These are phyloP conservation scores for Geodia barretti DNA, from an alignment of 37 sponge, comb jelly and placozoan genomes.

Conservation along the genomic window DNA sequence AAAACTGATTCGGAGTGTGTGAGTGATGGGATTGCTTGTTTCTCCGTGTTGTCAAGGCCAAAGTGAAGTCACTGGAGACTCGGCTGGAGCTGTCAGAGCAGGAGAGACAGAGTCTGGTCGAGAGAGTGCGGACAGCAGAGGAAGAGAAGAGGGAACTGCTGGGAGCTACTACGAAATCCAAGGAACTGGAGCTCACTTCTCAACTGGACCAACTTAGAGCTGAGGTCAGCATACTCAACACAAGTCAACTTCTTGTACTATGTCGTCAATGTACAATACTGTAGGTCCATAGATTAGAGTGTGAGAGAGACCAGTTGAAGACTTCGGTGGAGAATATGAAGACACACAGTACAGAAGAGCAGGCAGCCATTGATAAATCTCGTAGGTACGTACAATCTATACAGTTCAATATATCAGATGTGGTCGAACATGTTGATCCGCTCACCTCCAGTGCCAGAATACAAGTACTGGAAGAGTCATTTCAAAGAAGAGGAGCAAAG, in stretches of 20 bases:
- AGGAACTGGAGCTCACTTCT: neutral
- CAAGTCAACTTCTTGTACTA: neutral
- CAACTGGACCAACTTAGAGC: constrained; percentile 36
- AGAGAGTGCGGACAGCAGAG: neutral
- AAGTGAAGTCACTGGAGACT: constrained; percentile 4
- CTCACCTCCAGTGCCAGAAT: constrained; percentile 19
- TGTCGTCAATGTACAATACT: no score
- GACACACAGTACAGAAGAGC: constrained; percentile 52
- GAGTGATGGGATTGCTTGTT: neutral
- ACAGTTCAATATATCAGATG: neutral
- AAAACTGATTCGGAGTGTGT: no score
- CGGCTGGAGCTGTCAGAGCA: constrained; percentile 9
- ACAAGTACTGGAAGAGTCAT: constrained; percentile 59
- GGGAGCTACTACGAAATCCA: neutral
- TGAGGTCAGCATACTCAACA: constrained; percentile 36
- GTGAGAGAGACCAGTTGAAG: constrained; percentile 56
- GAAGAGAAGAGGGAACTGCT: constrained; percentile 10
- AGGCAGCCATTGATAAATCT: constrained; percentile 44
- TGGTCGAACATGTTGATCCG: no score
- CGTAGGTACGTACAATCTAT: constrained; percentile 27
- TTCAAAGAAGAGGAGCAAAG: constrained; percentile 65
- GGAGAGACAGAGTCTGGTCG: neutral
- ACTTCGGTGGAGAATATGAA: constrained; percentile 26
- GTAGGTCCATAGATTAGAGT: constrained; percentile 54
- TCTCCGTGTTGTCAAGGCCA: neutral